Evolutionary conservation across 2,113 vertebrate genomes (phyloP).

Genomic region (Phaethornis superciliosus): DNA sequence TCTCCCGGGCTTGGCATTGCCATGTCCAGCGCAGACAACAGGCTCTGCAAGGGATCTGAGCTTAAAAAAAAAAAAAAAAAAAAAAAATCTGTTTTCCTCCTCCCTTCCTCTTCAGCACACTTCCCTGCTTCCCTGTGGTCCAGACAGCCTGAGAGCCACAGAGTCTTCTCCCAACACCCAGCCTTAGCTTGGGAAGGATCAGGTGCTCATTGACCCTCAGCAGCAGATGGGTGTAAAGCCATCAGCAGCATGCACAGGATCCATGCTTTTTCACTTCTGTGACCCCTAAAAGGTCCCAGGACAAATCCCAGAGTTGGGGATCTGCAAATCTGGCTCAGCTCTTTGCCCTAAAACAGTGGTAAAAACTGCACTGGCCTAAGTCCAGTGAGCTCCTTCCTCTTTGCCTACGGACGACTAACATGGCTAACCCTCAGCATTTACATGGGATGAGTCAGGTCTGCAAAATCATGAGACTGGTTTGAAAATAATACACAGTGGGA

Average conservation of each 20-base stretch:
- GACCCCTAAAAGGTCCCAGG: not conserved
- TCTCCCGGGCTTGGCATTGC: not conserved
- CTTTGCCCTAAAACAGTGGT: not conserved
- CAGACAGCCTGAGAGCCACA: rapidly evolving
- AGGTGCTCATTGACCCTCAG: not conserved
- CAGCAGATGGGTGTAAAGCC: not conserved
- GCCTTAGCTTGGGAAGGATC: not conserved
- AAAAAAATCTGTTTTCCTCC: not conserved
- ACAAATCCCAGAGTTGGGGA: not conserved
- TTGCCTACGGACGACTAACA: not conserved
- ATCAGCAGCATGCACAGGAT: not conserved
- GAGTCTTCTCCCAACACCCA: not conserved
- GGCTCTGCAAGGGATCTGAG: not conserved
- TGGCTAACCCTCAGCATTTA: not conserved
- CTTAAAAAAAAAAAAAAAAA: not conserved
- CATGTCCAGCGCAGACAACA: not conserved
- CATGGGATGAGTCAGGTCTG: conserved; percentile 13
- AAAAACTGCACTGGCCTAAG: not conserved
- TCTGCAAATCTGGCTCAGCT: not conserved
- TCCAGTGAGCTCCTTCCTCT: not conserved
- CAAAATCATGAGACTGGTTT: conserved; percentile 24
- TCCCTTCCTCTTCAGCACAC: not conserved
- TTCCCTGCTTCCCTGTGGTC: not conserved
- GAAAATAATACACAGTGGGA: conserved; percentile 38
- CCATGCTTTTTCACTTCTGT: not conserved